phyloP scores from a whole-genome alignment of 2,113 vertebrate species.

The Labeo catla region DNA sequence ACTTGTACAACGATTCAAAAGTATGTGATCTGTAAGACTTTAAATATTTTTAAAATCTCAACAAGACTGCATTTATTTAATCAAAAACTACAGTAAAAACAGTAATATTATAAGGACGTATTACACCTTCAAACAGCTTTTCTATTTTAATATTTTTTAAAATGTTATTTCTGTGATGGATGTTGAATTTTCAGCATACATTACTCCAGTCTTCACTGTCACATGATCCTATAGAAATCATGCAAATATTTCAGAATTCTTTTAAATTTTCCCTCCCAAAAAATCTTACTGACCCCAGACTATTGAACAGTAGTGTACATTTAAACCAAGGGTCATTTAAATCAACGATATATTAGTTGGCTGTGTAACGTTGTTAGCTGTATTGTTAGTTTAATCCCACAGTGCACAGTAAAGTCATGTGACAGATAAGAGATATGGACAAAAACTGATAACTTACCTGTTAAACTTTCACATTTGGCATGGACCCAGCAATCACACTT shows the following conservation, averaged over 20 bases:
- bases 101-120: not conserved
- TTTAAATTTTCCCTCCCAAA: too few species aligned
- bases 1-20: not conserved
- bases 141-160: not conserved
- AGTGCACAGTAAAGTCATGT: not conserved
- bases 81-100: not conserved
- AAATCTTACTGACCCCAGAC: not conserved
- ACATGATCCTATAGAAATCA: not conserved
- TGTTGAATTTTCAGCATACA: not conserved
- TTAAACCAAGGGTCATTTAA: not conserved
- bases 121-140: not conserved
- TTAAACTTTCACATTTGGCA: constrained; percentile 94
- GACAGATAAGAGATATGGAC: not conserved
- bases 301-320: not conserved
- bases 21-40: not conserved
- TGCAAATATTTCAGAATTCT: not conserved
- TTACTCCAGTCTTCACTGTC: not conserved
- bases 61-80: not conserved
- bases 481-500: constrained; percentile 96
- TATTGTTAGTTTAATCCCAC: not conserved
- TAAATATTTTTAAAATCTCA: not conserved
- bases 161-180: not conserved
- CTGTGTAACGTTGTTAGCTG: not conserved
- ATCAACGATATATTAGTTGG: not conserved
- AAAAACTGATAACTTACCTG: constrained; percentile 78